Conservation (phyloP, 2,113 vertebrate species). For the Cebidichthys violaceus region DNA sequence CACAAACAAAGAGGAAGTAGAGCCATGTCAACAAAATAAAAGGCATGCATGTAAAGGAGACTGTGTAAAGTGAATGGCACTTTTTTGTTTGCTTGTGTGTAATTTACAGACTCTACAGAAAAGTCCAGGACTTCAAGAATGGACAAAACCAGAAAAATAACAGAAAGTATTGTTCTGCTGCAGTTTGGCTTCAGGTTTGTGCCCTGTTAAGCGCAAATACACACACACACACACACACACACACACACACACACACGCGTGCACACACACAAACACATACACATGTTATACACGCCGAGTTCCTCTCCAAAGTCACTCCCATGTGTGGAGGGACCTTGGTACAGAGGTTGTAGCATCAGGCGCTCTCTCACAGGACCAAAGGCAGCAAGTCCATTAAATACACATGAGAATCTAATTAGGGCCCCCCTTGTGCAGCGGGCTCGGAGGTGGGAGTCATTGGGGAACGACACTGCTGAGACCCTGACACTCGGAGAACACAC, state of each 20-base stretch:
- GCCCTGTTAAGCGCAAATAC: slow-evolving; percentile 7
- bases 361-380: slow-evolving; percentile 65
- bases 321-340: slow-evolving; percentile 29
- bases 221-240: slow-evolving; percentile 20
- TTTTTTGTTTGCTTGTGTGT: slow-evolving; percentile 16
- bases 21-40: background rate
- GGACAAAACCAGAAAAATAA: slow-evolving; percentile 16
- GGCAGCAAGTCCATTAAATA: slow-evolving; percentile 80
- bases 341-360: slow-evolving; percentile 59
- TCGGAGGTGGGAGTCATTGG: slow-evolving; percentile 67
- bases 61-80: background rate
- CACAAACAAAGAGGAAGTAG: background rate
- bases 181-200: slow-evolving; percentile 40
- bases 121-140: background rate
- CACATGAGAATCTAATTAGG: slow-evolving; percentile 83
- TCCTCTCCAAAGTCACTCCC: slow-evolving; percentile 31
- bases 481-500: slow-evolving; percentile 69
- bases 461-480: slow-evolving; percentile 64
- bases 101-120: background rate
- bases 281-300: slow-evolving; percentile 7
- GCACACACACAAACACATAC: slow-evolving; percentile 8
- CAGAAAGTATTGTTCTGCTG: background rate
- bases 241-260: slow-evolving; percentile 20
- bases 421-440: slow-evolving; percentile 62
- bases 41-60: background rate